Percentiles rank a stretch among this genome's conserved stretches.
Evolutionary conservation across 2,797 vertebrate genomes (phyloP).

Genomic region (Pristis pectinata): DNA sequence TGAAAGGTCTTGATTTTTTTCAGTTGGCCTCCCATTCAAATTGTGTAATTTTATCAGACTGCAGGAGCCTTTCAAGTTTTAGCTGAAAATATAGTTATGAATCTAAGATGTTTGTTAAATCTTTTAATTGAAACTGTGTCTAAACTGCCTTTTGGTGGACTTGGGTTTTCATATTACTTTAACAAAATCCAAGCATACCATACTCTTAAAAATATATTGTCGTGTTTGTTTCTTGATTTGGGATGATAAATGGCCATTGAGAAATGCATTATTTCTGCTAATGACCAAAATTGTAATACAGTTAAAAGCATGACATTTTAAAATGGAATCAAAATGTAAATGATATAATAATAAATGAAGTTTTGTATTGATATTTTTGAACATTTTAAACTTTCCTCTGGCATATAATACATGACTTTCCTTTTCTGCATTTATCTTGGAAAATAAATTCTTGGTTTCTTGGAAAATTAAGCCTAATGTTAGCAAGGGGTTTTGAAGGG

Average conservation of each 20-base stretch:
- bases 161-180: not conserved
- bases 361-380: not conserved
- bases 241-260: not conserved
- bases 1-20: not conserved
- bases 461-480: not conserved
- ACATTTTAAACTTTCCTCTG: not conserved
- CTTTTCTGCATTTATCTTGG: not conserved
- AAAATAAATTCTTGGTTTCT: not conserved
- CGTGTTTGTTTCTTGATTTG: not conserved
- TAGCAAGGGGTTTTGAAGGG: not conserved
- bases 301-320: not conserved
- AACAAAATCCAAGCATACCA: not conserved
- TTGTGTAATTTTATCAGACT: not conserved
- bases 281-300: not conserved
- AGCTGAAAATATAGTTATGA: not conserved
- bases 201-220: not conserved
- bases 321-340: not conserved
- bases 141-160: not conserved
- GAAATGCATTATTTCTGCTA: not conserved
- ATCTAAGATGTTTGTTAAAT: no score
- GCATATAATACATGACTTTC: no score
- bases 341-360: not conserved
- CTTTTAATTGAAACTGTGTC: not conserved
- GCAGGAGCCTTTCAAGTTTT: not conserved
- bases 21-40: not conserved